Conservation (phyloP, 2,113 vertebrate species). For the Catharus bicknelli region DNA sequence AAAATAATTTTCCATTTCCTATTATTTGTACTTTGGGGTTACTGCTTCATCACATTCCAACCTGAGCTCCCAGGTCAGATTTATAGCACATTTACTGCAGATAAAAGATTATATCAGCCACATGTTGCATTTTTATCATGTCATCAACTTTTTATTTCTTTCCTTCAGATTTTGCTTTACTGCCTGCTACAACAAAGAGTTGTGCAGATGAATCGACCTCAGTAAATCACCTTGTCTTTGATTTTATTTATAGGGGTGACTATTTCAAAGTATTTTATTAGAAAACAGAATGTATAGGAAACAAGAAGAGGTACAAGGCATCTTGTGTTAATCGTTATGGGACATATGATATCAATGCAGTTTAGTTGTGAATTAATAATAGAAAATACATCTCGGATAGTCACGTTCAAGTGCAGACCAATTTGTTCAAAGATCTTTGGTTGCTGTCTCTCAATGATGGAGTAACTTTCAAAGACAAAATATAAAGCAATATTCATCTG, state of each 20-base stretch:
- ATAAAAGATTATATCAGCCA: neutral
- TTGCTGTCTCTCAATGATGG: slow-evolving; percentile 21
- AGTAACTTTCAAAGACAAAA: slow-evolving; percentile 51
- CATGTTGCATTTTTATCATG: neutral
- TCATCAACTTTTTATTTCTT: neutral
- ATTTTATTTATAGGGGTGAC: neutral
- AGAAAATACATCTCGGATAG: slow-evolving; percentile 27
- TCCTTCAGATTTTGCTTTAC: slow-evolving; percentile 6
- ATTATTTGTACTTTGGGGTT: neutral
- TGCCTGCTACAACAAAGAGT: slow-evolving; percentile 7
- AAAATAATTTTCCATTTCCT: neutral
- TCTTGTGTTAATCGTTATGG: slow-evolving; percentile 27
- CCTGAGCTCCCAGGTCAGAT: neutral
- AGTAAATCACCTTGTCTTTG: neutral
- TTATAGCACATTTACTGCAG: neutral
- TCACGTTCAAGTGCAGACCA: slow-evolving; percentile 43
- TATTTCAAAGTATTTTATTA: neutral
- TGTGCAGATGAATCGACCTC: neutral
- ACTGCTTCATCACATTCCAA: neutral
- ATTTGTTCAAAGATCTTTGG: slow-evolving; percentile 66
- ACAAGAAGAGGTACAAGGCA: slow-evolving; percentile 18
- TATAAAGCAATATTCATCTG: neutral
- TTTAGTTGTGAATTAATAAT: neutral
- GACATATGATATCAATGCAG: neutral
- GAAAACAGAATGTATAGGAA: neutral